Evolutionary conservation across 2,888 invertebrate species (phyloP).

Genomic region (Agrenia bidenticulata): DNA sequence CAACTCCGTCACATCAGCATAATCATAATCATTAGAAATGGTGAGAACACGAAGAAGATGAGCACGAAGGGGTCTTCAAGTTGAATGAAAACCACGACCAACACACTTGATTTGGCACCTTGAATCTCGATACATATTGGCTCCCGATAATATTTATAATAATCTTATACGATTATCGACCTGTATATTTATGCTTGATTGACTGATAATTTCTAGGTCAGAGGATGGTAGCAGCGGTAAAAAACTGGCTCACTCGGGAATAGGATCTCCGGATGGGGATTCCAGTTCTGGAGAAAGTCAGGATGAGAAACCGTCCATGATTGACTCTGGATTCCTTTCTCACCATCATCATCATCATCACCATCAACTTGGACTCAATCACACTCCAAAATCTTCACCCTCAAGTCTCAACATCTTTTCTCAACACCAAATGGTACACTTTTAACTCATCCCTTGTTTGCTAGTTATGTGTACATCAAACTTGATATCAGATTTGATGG

Average conservation of each 20-base stretch:
- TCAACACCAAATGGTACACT: constrained; percentile 52
- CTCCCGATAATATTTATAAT: not conserved
- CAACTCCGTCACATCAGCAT: constrained; percentile 8
- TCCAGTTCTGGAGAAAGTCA: constrained; percentile 53
- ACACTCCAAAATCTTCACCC: constrained; percentile 33
- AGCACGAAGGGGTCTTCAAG: not conserved
- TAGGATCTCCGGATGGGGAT: constrained; percentile 52
- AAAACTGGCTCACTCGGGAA: constrained; percentile 49
- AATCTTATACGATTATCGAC: not conserved
- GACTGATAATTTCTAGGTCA: constrained; percentile 40
- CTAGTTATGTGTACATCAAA: too few relatives aligned
- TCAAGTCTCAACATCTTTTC: constrained; percentile 45
- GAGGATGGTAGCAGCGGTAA: constrained; percentile 52
- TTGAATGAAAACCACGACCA: not conserved
- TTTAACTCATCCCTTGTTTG: not conserved
- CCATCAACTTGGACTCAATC: constrained; percentile 34
- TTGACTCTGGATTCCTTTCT: constrained; percentile 23
- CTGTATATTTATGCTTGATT: constrained; percentile 1
- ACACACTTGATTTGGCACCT: constrained; percentile 7
- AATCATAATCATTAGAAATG: constrained; percentile 8
- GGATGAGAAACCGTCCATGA: constrained; percentile 47
- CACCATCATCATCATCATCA: constrained; percentile 33
- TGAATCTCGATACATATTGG: not conserved
- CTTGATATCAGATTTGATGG: too few relatives aligned
- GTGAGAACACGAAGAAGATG: constrained; percentile 9